Base-by-base conservation (phyloP, 1,140 invertebrate species). In the Venustaconcha ellipsiformis region DNA sequence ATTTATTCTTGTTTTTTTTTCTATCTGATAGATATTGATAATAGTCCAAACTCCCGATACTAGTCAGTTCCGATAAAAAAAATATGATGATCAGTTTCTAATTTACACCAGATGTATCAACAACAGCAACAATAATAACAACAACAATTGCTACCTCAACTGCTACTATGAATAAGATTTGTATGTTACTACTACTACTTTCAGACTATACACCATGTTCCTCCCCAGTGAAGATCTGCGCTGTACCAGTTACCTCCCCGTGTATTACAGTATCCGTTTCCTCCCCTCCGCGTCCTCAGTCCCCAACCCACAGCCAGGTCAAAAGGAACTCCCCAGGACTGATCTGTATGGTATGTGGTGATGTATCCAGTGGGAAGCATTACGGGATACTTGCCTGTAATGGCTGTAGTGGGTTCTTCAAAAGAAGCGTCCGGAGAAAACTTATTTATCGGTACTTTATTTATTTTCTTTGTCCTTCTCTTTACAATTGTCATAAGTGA, bases 331-430 rank as follows among this genome's bases (percentile, higher is more conserved):
- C 84, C 11, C 87, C 88, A 0, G 90, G 89, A 3, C 83, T 92
- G 55, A 81, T 88, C 48, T 99, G 97, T 88, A 95, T 98, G 48
- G 97, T 99, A 2, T 99, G 98, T 86, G 97, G 97, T 0, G 97
- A 99, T 87, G 98, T 96, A 1, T 97, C 96, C 71, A 97, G 95
- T 11, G 98, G 98, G 0, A 99, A 99, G 88, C 97, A 99, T 90
- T 99, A 99, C 89, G 98, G 98, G 0, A 99, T 99, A 79, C 92
- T 99, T n/a, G 98, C 97, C 1, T 99, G 98, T 90, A 99, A 99
- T 85, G 98, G 98, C 0, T 99, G 98, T 92, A 97, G 96, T 66
- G 98, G 98, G 4, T 99, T 99, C 91, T 99, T 99, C 92, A 99
- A 99, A 87, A 91, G 98, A 78, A 98, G 96, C 80, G 98, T 99